Evolutionary conservation across 2,113 vertebrate genomes (phyloP), one percentile per base, ranked within the genome.

Genomic region (Carlito syrichta): DNA sequence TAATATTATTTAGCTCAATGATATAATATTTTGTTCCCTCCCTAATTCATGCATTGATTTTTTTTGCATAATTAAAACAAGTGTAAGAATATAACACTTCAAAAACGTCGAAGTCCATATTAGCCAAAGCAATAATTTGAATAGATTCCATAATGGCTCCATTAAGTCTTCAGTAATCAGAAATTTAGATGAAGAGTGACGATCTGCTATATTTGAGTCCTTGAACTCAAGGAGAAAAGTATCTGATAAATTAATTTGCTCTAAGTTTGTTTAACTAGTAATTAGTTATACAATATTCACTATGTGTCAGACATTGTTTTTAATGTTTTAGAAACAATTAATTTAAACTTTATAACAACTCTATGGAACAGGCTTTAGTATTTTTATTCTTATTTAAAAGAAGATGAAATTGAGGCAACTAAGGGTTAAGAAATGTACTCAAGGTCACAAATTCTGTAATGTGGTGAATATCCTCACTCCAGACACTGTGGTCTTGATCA

Each of bases 141-240:
- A 96, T 10, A 96, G 8, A 9, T 87, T 54, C 23, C 81, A 27
- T 25, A 88, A 73, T 74, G 48, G n/a, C 69, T 69, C 35, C 63
- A 32, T 30, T 62, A 76, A 50, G 3, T 4, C 48, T 58, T 79
- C 4, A 58, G 1, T 22, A 9, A 58, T 35, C 30, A 82, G 12
- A 94, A 54, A 66, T 88, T 92, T 85, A 25, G 14, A 85, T 91
- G n/a, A 87, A 85, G 60, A 89, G n/a, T 52, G 32, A 83, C n/a
- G 27, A 43, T 2, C 10, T 88, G 43, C 69, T 84, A 32, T 69
- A 84, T 74, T 17, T 94, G 45, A 69, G 17, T 8, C 38, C 40
- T 45, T 79, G n/a, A 81, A 85, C 2, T 90, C 27, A 90, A 86
- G 16, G 86, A 86, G 16, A 86, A 76, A 84, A 90, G 19, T 50